Conservation (phyloP, 2,113 vertebrate species). For the Prolemur simus region DNA sequence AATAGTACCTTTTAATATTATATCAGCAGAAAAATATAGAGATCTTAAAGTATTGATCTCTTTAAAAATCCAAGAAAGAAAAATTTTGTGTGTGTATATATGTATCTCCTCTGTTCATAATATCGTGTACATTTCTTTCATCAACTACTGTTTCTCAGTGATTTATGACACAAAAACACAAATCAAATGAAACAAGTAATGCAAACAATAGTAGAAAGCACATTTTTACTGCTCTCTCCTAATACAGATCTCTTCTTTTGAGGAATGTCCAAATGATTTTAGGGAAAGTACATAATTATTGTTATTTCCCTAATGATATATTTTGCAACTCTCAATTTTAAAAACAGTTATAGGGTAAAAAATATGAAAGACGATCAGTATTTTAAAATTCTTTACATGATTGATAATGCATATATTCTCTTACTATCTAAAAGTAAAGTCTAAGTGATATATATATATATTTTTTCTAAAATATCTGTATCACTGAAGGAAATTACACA, state of each 20-base stretch:
- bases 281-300: background rate
- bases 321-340: slow-evolving; percentile 44
- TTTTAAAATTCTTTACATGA: slow-evolving; percentile 17
- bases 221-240: background rate
- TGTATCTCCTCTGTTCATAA: background rate
- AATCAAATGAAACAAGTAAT: slow-evolving; percentile 51
- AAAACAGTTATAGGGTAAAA: slow-evolving; percentile 10
- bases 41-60: background rate
- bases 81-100: background rate
- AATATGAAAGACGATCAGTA: background rate
- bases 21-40: background rate
- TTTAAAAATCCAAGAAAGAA: background rate
- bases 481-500: slow-evolving; percentile 13
- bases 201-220: background rate
- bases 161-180: background rate
- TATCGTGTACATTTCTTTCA: slow-evolving; percentile 11
- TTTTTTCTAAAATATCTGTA: slow-evolving; percentile 14
- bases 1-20: background rate
- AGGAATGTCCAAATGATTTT: background rate
- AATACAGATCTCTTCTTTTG: slow-evolving; percentile 14
- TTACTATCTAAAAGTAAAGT: slow-evolving; percentile 43
- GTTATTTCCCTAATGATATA: background rate
- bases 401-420: background rate
- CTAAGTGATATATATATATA: background rate
- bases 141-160: slow-evolving; percentile 21